A percentile compares a stretch with the other conserved stretches of the same genome.
Evolutionary conservation across 1,140 invertebrate genomes (phyloP).

Genomic region (Drosophila varians): DNA sequence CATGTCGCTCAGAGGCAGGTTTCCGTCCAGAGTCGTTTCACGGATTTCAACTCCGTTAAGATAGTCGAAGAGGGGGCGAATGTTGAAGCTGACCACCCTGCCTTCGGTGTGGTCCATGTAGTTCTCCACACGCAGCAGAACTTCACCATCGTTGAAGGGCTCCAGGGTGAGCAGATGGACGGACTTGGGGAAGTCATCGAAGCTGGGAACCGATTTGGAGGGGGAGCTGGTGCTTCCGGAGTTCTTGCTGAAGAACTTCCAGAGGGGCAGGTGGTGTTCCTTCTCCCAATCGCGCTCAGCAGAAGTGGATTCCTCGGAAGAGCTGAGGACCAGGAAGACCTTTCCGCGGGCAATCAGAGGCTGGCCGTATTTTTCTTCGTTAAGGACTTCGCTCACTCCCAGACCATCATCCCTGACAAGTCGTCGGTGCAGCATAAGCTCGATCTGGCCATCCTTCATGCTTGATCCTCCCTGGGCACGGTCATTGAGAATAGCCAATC

Average conservation of each 20-base stretch:
- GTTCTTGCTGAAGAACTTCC: conserved; percentile 81
- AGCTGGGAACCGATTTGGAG: conserved; percentile 45
- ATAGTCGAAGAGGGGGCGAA: conserved; percentile 56
- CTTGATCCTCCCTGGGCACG: conserved; percentile 94
- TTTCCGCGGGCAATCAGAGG: conserved; percentile 93
- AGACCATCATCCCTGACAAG: conserved; percentile 95
- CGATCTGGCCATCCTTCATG: conserved; percentile 89
- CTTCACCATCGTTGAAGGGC: conserved; percentile 88
- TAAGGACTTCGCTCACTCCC: conserved; percentile 96
- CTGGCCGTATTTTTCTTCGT: conserved; percentile 90
- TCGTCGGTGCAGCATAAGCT: conserved; percentile 95
- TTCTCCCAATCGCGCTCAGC: conserved; percentile 54
- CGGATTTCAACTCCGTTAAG: conserved; percentile 52
- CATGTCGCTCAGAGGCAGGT: conserved; percentile 55
- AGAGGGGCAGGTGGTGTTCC: conserved; percentile 67
- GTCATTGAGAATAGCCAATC: conserved; percentile 91
- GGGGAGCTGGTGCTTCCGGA: conserved; percentile 61
- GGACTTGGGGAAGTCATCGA: conserved; percentile 86
- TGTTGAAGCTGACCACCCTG: conserved; percentile 83
- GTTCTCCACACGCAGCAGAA: conserved; percentile 94
- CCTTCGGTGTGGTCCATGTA: conserved; percentile 92
- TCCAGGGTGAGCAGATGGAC: conserved; percentile 94
- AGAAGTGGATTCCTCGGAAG: conserved; percentile 53
- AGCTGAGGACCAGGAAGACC: conserved; percentile 87
- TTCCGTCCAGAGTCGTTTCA: conserved; percentile 75